These are phyloP conservation scores for Talpa occidentalis DNA, from an alignment of 2,113 vertebrate species.

Conservation along the genomic window DNA sequence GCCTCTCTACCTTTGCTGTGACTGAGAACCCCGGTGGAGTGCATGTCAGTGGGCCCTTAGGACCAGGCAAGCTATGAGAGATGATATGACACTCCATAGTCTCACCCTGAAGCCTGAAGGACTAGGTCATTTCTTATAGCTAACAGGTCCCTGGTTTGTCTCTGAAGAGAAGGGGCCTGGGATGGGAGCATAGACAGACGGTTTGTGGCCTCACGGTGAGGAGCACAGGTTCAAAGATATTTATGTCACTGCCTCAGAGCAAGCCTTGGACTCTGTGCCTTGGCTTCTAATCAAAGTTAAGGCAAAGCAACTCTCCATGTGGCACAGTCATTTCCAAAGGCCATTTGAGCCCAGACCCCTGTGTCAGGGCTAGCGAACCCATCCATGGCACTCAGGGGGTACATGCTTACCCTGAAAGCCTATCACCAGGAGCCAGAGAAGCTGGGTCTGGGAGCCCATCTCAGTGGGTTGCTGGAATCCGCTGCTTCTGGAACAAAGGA, in stretches of 20 bases:
- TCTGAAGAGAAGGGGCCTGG: not conserved
- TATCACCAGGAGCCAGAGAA: not conserved
- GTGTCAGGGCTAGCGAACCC: not conserved
- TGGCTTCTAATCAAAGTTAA: not conserved
- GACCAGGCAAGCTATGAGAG: not conserved
- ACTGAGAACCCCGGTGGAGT: not conserved
- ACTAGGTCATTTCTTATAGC: fast-evolving
- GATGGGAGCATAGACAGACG: not conserved
- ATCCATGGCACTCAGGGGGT: not conserved
- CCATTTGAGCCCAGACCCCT: not conserved
- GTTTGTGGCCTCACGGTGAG: too few relatives aligned
- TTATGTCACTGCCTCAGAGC: not conserved
- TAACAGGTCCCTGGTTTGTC: not conserved
- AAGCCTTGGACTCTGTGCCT: not conserved
- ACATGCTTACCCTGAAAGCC: not conserved
- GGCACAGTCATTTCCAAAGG: not conserved
- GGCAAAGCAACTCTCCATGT: not conserved
- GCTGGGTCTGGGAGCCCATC: not conserved
- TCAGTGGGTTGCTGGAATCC: not conserved
- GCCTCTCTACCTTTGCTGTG: too few relatives aligned
- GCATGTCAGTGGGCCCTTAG: fast-evolving
- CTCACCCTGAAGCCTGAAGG: fast-evolving
- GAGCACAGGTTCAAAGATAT: not conserved
- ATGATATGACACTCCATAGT: not conserved
- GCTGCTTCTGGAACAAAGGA: not conserved